Evolutionary conservation across 2,888 invertebrate genomes (phyloP).

Genomic region (Eucera pruinosa): DNA sequence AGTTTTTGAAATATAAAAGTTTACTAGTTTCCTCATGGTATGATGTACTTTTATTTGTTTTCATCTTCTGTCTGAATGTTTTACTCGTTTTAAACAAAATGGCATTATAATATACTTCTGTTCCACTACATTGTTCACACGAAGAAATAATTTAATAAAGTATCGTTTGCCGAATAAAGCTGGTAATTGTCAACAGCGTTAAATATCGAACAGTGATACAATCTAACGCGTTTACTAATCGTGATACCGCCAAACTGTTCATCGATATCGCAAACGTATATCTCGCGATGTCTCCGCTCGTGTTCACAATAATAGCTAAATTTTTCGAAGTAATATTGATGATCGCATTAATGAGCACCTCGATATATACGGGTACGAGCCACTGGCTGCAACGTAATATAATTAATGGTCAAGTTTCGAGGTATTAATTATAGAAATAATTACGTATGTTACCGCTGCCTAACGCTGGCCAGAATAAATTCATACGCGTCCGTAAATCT

Average conservation of each 20-base stretch:
- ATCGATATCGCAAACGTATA: conserved; percentile 34
- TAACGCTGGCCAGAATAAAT: conserved; percentile 33
- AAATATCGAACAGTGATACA: not conserved
- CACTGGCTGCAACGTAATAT: conserved; percentile 51
- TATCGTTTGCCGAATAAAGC: no score
- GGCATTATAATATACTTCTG: no score
- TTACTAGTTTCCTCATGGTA: no score
- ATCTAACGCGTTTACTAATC: not conserved
- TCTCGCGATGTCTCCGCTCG: conserved; percentile 26
- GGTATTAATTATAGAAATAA: conserved; percentile 68
- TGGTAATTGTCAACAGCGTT: no score
- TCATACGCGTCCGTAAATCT: conserved; percentile 24
- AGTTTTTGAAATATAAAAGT: no score
- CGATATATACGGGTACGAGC: conserved; percentile 29
- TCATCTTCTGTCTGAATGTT: no score
- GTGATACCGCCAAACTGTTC: conserved; percentile 13
- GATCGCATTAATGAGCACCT: conserved; percentile 53
- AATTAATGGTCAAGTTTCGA: conserved; percentile 67
- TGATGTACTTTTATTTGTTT: no score
- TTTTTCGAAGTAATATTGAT: conserved; percentile 51
- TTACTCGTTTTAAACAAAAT: no score
- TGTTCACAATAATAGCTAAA: conserved; percentile 32
- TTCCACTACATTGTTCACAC: no score
- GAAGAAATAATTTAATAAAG: no score
- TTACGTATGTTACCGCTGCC: conserved; percentile 41